phyloP scores from a whole-genome alignment of 2,797 vertebrate genomes.

The Cuniculus paca region DNA sequence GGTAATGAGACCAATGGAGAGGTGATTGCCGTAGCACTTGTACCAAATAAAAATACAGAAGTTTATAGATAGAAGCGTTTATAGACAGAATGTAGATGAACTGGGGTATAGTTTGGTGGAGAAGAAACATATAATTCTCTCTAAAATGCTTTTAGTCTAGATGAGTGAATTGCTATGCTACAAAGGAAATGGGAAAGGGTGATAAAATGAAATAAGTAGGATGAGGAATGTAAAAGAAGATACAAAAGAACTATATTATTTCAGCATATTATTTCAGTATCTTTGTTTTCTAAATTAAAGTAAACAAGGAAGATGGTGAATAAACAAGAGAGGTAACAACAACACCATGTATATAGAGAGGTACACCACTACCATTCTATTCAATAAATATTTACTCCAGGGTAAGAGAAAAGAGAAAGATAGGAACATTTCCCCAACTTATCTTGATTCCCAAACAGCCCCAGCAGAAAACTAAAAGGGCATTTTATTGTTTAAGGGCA shows the following conservation, averaged over 20 bases:
- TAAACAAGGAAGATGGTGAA: not conserved
- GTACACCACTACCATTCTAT: not conserved
- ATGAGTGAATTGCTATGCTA: not conserved
- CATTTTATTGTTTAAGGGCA: not conserved
- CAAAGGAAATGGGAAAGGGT: not conserved
- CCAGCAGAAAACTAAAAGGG: not conserved
- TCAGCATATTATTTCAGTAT: too few species aligned
- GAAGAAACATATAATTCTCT: not conserved
- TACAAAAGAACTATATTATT: not conserved
- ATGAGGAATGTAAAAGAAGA: slow-evolving; percentile 16
- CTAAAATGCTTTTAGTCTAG: not conserved
- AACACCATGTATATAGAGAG: not conserved
- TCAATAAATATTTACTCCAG: not conserved
- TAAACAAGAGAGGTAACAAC: not conserved
- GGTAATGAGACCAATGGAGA: not conserved
- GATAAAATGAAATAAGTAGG: not conserved
- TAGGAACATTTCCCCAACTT: not conserved
- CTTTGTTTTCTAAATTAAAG: not conserved
- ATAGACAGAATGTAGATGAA: not conserved
- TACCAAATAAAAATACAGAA: not conserved
- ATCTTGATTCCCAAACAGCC: not conserved
- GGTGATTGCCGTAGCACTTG: not conserved
- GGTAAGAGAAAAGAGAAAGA: not conserved
- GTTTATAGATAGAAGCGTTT: too few species aligned
- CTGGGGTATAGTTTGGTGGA: not conserved